phyloP scores from a whole-genome alignment of 2,888 invertebrate genomes.

The Rhaphigaster nebulosa region DNA sequence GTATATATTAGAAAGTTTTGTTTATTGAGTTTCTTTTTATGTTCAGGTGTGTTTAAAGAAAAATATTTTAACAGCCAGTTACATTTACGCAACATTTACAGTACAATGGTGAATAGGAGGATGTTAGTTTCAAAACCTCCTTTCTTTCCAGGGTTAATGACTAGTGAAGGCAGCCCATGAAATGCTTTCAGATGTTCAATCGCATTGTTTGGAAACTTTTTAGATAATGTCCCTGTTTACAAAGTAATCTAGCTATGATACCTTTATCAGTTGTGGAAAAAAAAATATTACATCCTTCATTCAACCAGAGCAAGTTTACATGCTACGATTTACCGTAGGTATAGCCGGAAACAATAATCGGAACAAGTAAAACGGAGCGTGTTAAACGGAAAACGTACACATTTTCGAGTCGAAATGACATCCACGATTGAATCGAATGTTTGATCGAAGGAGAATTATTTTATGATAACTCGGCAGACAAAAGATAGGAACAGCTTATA shows the following conservation, averaged over 20 bases:
- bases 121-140: conserved; percentile 19
- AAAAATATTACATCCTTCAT: too few species aligned
- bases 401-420: too few species aligned
- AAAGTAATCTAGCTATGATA: neutral
- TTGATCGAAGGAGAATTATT: too few species aligned
- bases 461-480: too few species aligned
- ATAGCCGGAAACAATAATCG: too few species aligned
- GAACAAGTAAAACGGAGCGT: too few species aligned
- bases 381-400: too few species aligned
- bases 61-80: neutral
- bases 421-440: too few species aligned
- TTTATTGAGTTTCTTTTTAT: neutral
- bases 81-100: conserved; percentile 18
- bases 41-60: neutral
- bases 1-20: neutral
- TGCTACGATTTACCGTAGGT: too few species aligned
- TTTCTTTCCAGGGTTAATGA: conserved; percentile 4
- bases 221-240: neutral
- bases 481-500: too few species aligned
- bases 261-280: neutral
- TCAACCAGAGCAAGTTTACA: too few species aligned
- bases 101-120: conserved; percentile 38
- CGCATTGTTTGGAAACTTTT: neutral
- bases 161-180: neutral
- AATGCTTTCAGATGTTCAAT: neutral